Percentiles rank a stretch among this genome's conserved stretches.
Evolutionary conservation across 2,888 invertebrate genomes (phyloP).

Genomic region (Noctua fimbriata): DNA sequence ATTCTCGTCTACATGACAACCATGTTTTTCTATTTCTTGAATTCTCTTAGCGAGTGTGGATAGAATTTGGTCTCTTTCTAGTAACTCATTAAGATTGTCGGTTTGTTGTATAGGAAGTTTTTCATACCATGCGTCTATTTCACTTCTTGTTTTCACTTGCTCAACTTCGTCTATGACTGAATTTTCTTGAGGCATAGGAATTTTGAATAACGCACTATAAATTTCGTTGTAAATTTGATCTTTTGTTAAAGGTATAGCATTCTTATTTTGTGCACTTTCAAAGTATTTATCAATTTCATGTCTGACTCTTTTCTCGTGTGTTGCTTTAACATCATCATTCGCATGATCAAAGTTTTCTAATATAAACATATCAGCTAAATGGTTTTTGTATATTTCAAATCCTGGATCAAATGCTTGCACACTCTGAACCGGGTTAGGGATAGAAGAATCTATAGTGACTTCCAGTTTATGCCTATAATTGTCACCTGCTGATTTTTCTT

Average conservation of each 20-base stretch:
- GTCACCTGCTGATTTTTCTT: slow-evolving; percentile 73
- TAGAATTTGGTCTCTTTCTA: slow-evolving; percentile 76
- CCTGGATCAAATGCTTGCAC: slow-evolving; percentile 72
- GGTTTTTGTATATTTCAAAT: slow-evolving; percentile 80
- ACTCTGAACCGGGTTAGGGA: slow-evolving; percentile 71
- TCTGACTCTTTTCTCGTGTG: slow-evolving; percentile 74
- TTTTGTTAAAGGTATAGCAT: slow-evolving; percentile 71
- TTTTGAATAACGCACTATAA: slow-evolving; percentile 76
- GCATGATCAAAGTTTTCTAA: slow-evolving; percentile 81
- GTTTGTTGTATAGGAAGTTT: slow-evolving; percentile 73
- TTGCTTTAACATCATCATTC: slow-evolving; percentile 72
- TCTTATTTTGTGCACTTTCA: slow-evolving; percentile 72
- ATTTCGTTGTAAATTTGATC: slow-evolving; percentile 78
- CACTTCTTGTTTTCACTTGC: slow-evolving; percentile 79
- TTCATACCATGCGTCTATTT: slow-evolving; percentile 79
- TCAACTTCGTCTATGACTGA: slow-evolving; percentile 76
- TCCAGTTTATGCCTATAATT: slow-evolving; percentile 77
- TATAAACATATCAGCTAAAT: slow-evolving; percentile 78
- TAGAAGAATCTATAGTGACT: slow-evolving; percentile 75
- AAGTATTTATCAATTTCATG: slow-evolving; percentile 76
- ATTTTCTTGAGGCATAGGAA: slow-evolving; percentile 75
- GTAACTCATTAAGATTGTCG: slow-evolving; percentile 66
- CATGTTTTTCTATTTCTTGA: slow-evolving; percentile 75
- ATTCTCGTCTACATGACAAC: slow-evolving; percentile 68
- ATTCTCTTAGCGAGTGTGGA: slow-evolving; percentile 76